Conservation (phyloP, 2,888 invertebrate species). For the Limnephilus lunatus region DNA sequence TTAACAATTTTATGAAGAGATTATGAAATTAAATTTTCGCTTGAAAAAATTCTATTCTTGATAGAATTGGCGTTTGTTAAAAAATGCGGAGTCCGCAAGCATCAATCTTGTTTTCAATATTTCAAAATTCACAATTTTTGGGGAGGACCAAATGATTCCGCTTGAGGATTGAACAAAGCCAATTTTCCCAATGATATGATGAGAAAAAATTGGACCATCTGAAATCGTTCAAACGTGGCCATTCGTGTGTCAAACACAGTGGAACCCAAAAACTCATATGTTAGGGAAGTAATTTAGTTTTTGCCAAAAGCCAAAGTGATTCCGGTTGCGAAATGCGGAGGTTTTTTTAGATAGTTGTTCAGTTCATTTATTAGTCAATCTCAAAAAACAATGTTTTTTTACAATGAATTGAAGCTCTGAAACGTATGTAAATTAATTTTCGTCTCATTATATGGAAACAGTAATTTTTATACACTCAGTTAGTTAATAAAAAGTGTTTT, state of each 20-base stretch:
- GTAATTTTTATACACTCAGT: no score
- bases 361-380: not conserved
- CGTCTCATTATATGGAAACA: no score
- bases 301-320: constrained; percentile 24
- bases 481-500: no score
- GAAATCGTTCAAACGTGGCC: constrained; percentile 27
- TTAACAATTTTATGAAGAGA: no score
- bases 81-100: not conserved
- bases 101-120: constrained; percentile 20
- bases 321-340: not conserved
- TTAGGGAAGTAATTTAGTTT: constrained; percentile 28
- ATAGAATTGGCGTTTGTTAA: not conserved
- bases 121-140: not conserved
- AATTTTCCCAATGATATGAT: constrained; percentile 10
- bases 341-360: constrained; percentile 3
- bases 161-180: constrained; percentile 33
- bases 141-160: not conserved
- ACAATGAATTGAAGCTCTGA: no score
- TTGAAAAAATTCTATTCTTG: not conserved
- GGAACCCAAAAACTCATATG: constrained; percentile 39
- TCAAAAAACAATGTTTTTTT: not conserved
- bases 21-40: not conserved
- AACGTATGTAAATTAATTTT: no score
- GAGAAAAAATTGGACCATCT: constrained; percentile 25
- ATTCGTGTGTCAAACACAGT: constrained; percentile 53